Percentiles rank a stretch among this genome's conserved stretches.
Conservation (phyloP, 2,888 invertebrate species). For the Pammene fasciana region DNA sequence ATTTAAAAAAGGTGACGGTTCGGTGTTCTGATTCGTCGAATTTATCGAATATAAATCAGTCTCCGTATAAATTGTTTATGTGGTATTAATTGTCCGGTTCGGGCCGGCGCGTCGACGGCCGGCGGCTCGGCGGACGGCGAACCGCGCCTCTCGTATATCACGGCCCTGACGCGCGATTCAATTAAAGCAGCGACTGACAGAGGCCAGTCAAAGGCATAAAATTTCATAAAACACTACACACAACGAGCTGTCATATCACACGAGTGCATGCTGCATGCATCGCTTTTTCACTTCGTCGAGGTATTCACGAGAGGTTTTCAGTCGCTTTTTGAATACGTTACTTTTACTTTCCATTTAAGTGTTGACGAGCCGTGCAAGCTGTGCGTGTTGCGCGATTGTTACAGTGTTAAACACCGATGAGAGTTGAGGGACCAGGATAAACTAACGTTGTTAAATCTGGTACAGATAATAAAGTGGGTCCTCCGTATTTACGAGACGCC, state of each 20-base stretch:
- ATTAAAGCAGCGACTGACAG: constrained; percentile 71
- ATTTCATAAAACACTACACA: constrained; percentile 47
- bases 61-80: constrained; percentile 69
- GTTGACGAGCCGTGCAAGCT: constrained; percentile 26
- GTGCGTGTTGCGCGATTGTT: constrained; percentile 50
- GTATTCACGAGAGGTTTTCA: constrained; percentile 8
- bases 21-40: constrained; percentile 59
- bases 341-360: constrained; percentile 12
- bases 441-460: constrained; percentile 58
- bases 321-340: constrained; percentile 10
- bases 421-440: constrained; percentile 48
- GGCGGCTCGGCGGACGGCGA: constrained; percentile 48
- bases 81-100: constrained; percentile 66
- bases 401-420: constrained; percentile 46
- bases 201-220: constrained; percentile 57
- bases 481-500: constrained; percentile 64
- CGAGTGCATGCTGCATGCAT: constrained; percentile 22
- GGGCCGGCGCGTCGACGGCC: constrained; percentile 60
- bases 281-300: constrained; percentile 26
- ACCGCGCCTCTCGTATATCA: constrained; percentile 67
- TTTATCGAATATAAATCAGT: constrained; percentile 71
- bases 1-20: constrained; percentile 56
- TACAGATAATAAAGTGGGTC: constrained; percentile 67
- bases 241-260: constrained; percentile 41
- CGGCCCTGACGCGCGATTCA: constrained; percentile 69